A percentile compares a stretch with the other conserved stretches of the same genome.
Evolutionary conservation across 2,797 vertebrate species (phyloP).

Genomic region (Premnoplex brunnescens): DNA sequence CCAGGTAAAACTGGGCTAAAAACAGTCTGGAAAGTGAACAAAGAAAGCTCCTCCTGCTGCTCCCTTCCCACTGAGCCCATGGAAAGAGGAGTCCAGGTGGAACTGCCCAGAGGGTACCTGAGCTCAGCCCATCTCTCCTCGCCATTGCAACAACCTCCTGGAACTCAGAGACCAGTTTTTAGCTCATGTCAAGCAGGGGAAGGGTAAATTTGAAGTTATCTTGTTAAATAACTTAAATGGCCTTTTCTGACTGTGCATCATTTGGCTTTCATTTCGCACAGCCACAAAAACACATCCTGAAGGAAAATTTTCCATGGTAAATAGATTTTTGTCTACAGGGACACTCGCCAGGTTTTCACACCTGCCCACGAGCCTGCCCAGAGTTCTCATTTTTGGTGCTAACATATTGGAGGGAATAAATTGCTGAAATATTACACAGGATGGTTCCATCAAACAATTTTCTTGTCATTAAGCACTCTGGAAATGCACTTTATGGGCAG

Average conservation of each 20-base stretch:
- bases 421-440: conserved; percentile 56
- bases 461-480: conserved; percentile 55
- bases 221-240: background rate
- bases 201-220: background rate
- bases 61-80: background rate
- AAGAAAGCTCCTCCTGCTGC: background rate
- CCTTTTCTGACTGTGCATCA: background rate
- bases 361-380: conserved; percentile 8
- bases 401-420: conserved; percentile 16
- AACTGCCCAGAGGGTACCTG: background rate
- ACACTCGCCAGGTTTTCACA: conserved; percentile 12
- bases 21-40: background rate
- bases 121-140: background rate
- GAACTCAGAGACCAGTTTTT: background rate
- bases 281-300: background rate
- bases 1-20: background rate
- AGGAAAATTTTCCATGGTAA: background rate
- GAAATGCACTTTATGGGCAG: conserved; percentile 65
- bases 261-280: background rate
- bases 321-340: background rate
- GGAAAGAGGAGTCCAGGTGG: background rate
- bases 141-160: background rate
- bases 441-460: conserved; percentile 71
- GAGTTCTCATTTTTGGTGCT: conserved; percentile 1
- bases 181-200: background rate